These are phyloP conservation scores for Passer montanus DNA, from an alignment of 2,113 vertebrate species.

Conservation along the genomic window DNA sequence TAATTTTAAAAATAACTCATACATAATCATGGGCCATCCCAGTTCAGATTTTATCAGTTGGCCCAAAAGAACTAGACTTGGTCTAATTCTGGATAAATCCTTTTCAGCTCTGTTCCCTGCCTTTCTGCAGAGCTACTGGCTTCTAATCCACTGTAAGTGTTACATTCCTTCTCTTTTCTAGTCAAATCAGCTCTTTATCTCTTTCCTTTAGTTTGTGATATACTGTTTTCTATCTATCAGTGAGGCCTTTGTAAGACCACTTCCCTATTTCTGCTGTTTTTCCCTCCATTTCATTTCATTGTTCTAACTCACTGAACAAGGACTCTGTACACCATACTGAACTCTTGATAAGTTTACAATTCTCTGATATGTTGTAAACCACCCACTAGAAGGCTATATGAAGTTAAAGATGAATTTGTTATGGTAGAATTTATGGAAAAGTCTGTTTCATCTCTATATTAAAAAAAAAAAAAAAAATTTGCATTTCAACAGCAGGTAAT, in stretches of 20 bases:
- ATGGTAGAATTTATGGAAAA: not conserved
- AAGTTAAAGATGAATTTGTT: not conserved
- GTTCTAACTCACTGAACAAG: not conserved
- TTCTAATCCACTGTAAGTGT: not conserved
- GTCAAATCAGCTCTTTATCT: not conserved
- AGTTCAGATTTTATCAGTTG: not conserved
- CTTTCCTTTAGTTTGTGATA: not conserved
- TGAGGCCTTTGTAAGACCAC: not conserved
- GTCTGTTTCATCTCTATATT: not conserved
- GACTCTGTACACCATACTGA: not conserved
- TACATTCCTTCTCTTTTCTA: not conserved
- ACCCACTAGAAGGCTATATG: not conserved
- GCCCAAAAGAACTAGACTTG: not conserved
- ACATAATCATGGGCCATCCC: not conserved
- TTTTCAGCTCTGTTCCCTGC: not conserved
- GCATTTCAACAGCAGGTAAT: not conserved
- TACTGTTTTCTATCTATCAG: not conserved
- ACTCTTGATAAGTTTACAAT: not conserved
- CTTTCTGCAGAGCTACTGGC: not conserved
- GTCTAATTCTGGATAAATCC: not conserved
- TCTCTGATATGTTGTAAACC: not conserved
- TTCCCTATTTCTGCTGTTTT: not conserved
- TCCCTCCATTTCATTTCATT: not conserved
- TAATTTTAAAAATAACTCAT: not conserved
- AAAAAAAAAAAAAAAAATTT: not conserved